These are phyloP conservation scores for Dicyrtoma fusca DNA, from an alignment of 2,888 invertebrate species.

Conservation along the genomic window DNA sequence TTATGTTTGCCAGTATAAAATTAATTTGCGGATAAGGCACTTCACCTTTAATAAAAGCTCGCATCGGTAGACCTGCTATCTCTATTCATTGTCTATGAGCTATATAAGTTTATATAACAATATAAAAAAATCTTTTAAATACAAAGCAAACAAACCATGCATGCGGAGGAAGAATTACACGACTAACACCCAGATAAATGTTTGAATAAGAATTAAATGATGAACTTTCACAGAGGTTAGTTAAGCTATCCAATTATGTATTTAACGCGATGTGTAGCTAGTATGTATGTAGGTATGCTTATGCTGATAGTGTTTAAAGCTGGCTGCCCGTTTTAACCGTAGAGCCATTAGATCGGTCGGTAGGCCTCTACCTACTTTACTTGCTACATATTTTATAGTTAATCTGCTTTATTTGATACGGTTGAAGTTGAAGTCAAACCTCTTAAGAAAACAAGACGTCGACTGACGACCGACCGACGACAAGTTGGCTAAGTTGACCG, in stretches of 20 bases:
- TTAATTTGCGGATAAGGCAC: no score
- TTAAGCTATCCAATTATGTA: slow-evolving; percentile 31
- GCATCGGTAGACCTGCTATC: no score
- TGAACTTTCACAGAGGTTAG: slow-evolving; percentile 13
- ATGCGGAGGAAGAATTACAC: no score
- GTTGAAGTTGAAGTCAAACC: slow-evolving; percentile 21
- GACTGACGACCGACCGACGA: slow-evolving; percentile 5
- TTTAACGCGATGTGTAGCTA: background rate
- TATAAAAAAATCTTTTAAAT: background rate
- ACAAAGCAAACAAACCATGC: background rate
- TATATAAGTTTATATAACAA: background rate
- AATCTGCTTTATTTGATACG: slow-evolving; percentile 19
- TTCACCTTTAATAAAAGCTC: no score
- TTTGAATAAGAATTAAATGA: slow-evolving; percentile 12
- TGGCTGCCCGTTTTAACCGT: no score
- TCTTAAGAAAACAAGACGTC: slow-evolving; percentile 18
- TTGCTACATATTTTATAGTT: slow-evolving; percentile 18
- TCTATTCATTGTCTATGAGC: no score
- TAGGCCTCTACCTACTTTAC: no score
- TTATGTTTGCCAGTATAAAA: no score
- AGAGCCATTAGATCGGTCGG: no score
- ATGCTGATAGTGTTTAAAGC: no score
- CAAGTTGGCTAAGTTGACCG: background rate
- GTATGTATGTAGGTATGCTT: background rate
- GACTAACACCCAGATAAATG: background rate